Base-by-base conservation (phyloP, 2,797 vertebrate species). In the Vespertilio murinus region DNA sequence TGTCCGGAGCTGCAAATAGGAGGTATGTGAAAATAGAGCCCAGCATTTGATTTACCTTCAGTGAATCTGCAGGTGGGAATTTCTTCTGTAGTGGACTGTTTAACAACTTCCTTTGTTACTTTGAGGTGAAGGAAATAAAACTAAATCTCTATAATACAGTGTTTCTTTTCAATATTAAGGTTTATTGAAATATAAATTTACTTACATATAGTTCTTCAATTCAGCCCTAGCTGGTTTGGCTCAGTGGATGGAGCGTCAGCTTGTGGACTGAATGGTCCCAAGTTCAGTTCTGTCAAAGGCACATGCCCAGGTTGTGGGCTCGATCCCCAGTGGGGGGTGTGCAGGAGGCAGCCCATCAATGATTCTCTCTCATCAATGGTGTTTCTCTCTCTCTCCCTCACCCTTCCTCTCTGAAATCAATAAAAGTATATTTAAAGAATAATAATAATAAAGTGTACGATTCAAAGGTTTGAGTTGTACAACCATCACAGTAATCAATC, bases 1-100 rank as follows among this genome's bases (percentile, higher is more conserved):
- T 99, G 99, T 88, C 99, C 99, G 0, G 99, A 99, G 30, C 96
- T 99, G 83, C 99, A 99, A 93, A 99, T 99, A 6, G 99, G 99
- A 98, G 99, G 99, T 99, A 97, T 81, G 97, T 54, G 82, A 28
- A n/a, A 23, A n/a, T 42, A 42, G 77, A 89, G n/a, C 35, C 49
- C 33, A 47, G 11, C 11, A 6, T 8, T 52, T 70, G 77, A 17
- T 10, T 59, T 69, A 56, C 83, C 1, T 2, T 82, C 61, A 47
- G 6, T 74, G 67, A 78, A 38, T 65, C 38, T 73, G 18, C 82
- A 80, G n/a, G 59, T 88, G 49, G 65, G 74, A 91, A 40, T n/a
- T 35, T 73, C 35, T 79, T 67, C 18, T 89, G 8, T 80, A 54
- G 42, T 40, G 16, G n/a, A 13, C 42, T 89, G 7, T 89, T 74